Base-by-base conservation (phyloP, 2,888 invertebrate genomes). In the Philonicus albiceps region DNA sequence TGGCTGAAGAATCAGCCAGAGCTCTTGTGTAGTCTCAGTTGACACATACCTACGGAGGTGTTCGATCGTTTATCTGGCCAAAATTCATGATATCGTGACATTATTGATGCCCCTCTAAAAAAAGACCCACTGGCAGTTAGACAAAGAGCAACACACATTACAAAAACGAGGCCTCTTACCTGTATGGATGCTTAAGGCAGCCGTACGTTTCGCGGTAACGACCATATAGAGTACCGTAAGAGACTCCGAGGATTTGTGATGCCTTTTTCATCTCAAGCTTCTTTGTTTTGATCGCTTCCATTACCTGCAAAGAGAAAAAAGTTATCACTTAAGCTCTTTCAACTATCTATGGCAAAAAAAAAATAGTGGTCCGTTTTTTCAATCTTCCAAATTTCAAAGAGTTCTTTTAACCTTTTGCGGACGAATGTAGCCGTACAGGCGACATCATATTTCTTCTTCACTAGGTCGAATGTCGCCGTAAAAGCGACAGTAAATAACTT, bases 201-300 rank as follows among this genome's bases (percentile, higher is more conserved):
- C 97, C 97, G 91, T 97, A 97, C 19, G 96, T 97, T 92, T 98
- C 97, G 5, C 97, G 93, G 91, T 98, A 98, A 90, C 97, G 93
- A 2, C 97, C 97, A 91, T 98, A 97, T 7, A 98, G 93, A 0
- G 97, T 97, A 5, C 97, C 97, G 93, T 98, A 98, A 76, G 97
- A 97, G 0, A 98, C 97, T 1, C 97, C 97, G 76, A 97, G 93
- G 86, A 98, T 94, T 91, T 97, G 97, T 2, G 97, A 97, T 2
- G 97, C 97, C 89, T 96, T 96, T 92, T 98, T 98, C 97, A 98
- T 97, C 93, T 98, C 97, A 90, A 98, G 92, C 93, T 97, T 97
- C 92, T 97, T 97, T 88, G 96, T 95, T 90, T 97, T 96, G 37
- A 97, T 97, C 22, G 97, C 96, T 91, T 97, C 97, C 96, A 97